A percentile compares a stretch with the other conserved stretches of the same genome.
These are phyloP conservation scores for Ambastaia sidthimunki DNA, from an alignment of 2,797 vertebrate species.

Conservation along the genomic window DNA sequence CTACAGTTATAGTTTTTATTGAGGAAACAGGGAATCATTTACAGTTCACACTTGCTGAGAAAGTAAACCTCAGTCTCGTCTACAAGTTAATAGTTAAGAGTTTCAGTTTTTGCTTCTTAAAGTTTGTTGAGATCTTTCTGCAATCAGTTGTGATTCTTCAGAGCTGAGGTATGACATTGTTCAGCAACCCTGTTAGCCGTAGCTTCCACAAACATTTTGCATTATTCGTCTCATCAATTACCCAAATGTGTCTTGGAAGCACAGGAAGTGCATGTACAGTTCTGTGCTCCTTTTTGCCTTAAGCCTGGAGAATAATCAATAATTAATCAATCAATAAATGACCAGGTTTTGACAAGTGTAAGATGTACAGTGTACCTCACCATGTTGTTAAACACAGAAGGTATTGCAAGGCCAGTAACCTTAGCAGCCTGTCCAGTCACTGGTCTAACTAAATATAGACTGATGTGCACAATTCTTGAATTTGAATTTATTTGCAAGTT, in stretches of 20 bases:
- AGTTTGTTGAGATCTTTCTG: not conserved
- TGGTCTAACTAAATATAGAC: slow-evolving; percentile 1
- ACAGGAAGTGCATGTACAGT: not conserved
- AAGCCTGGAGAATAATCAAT: not conserved
- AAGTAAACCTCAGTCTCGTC: not conserved
- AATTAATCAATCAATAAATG: not conserved
- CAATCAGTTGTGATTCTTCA: not conserved
- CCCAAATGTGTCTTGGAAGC: slow-evolving; percentile 2
- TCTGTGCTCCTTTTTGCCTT: not conserved
- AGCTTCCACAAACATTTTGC: not conserved
- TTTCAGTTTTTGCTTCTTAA: not conserved
- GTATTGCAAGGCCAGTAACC: not conserved
- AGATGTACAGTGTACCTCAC: not conserved
- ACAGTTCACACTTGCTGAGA: not conserved
- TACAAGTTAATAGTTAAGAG: not conserved
- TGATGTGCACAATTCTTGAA: not conserved
- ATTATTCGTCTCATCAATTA: not conserved
- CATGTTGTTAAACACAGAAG: not conserved
- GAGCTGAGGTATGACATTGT: not conserved
- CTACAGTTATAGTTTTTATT: not conserved
- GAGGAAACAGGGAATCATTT: not conserved
- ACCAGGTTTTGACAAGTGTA: slow-evolving; percentile 18
- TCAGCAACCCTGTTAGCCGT: not conserved
- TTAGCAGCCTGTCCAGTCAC: not conserved
- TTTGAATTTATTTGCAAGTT: not conserved